Evolutionary conservation across 2,113 vertebrate genomes (phyloP), one percentile per base, ranked within the genome.

Genomic region (Todiramphus chloris): DNA sequence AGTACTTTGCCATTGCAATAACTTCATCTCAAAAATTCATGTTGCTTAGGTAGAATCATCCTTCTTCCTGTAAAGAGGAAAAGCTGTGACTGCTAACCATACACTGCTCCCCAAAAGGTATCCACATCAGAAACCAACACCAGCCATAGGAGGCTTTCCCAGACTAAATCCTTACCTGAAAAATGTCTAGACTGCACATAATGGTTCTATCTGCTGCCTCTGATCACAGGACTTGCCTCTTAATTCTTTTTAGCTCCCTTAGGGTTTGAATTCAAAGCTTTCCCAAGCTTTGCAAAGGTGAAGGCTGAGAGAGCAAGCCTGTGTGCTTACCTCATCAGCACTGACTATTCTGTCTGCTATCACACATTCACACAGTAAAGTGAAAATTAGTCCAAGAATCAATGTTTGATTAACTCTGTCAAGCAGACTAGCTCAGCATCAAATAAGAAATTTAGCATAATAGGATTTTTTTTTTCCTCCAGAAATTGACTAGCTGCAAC

Each of bases 351-450:
- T 78, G 20, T 95, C 62, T 92, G 60, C 62, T 89, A 46, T 76
- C 77, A 76, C 51, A 51, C n/a, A 77, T 85, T 94, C 75, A 74
- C 72, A 88, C 8, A 53, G 69, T 31, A 95, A 96, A 96, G 80
- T 68, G 73, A 94, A 95, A 94, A 86, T 94, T 89, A 95, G 83
- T 76, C 48, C 46, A 72, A 78, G 92, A 93, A 87, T 92, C 89
- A 92, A 75, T 92, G 56, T 90, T 81, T 96, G 90, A 97, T 92
- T 94, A 95, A 96, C 91, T 94, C 80, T 94, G 80, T 77, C 58
- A 89, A 79, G 90, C 51, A 87, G 68, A 91, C 48, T 90, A 90
- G 79, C 69, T 92, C 10, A 1, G 66, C 66, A 70, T 69, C 86
- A 87, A 95, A 68, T 77, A 83, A 96, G 76, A 91, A 95, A 69